Evolutionary conservation across 2,888 invertebrate genomes (phyloP).

Genomic region (Tridacna crocea): DNA sequence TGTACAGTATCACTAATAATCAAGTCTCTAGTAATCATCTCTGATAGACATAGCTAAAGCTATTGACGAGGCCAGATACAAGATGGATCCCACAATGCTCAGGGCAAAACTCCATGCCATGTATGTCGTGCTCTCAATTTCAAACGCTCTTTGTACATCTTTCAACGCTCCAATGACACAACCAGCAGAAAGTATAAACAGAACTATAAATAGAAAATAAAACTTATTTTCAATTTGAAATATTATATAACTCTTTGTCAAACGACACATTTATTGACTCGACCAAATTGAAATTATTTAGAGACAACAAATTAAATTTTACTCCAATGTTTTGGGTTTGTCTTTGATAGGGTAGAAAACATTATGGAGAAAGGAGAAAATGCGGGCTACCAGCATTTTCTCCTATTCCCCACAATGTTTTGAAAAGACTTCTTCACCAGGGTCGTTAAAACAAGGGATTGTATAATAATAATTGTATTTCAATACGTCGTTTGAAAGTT

Average conservation of each 20-base stretch:
- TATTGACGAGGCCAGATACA: slow-evolving; percentile 54
- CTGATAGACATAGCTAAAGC: slow-evolving; percentile 33
- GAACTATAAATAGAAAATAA: slow-evolving; percentile 44
- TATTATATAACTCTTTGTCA: background rate
- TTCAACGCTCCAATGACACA: slow-evolving; percentile 63
- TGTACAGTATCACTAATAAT: background rate
- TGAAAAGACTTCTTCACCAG: too few species aligned
- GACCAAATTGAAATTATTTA: too few species aligned
- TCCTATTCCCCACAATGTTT: too few species aligned
- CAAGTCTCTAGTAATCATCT: background rate
- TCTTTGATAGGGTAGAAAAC: too few species aligned
- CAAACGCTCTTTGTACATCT: slow-evolving; percentile 60
- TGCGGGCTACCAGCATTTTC: too few species aligned
- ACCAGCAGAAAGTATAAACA: slow-evolving; percentile 55
- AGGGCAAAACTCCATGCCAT: slow-evolving; percentile 69
- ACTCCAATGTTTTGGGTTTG: too few species aligned
- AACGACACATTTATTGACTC: too few species aligned
- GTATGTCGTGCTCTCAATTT: slow-evolving; percentile 30
- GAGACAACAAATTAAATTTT: too few species aligned
- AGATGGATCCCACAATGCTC: slow-evolving; percentile 55
- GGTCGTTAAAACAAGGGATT: too few species aligned
- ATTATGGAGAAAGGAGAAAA: too few species aligned
- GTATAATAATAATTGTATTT: too few species aligned
- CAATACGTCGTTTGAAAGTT: too few species aligned
- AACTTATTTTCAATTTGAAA: background rate